Evolutionary conservation across 2,113 vertebrate genomes (phyloP).

Genomic region (Isichthys henryi): DNA sequence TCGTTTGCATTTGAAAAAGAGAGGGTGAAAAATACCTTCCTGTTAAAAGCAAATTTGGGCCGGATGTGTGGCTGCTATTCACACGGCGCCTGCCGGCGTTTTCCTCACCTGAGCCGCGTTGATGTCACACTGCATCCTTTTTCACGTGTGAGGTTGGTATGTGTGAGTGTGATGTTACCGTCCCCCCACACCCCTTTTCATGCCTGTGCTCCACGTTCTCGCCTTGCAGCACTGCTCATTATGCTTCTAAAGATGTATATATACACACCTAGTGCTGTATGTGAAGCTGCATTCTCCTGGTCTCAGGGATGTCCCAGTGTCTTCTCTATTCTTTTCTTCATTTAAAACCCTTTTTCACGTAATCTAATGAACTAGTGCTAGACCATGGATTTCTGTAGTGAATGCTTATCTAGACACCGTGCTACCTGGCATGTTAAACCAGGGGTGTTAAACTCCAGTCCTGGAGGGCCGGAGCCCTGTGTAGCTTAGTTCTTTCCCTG

Average conservation of each 20-base stretch:
- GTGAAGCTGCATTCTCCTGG: neutral
- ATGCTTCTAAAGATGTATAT: neutral
- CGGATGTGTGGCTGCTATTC: neutral
- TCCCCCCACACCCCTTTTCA: neutral
- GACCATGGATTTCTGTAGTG: neutral
- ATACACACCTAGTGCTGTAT: neutral
- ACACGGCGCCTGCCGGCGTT: neutral
- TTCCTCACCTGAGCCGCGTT: conserved; percentile 38
- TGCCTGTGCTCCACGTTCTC: neutral
- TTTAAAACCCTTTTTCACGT: neutral
- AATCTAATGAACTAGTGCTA: neutral
- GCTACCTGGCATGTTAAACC: neutral
- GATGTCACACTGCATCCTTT: conserved; percentile 34
- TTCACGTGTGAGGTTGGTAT: neutral
- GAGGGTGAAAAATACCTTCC: neutral
- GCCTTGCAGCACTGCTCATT: neutral
- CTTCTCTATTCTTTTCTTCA: neutral
- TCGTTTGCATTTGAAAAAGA: neutral
- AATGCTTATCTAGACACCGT: neutral
- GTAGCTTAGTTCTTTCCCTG: too few species aligned
- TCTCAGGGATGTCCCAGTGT: neutral
- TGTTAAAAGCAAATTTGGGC: neutral
- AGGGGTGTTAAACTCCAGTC: too few species aligned
- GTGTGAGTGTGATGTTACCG: neutral
- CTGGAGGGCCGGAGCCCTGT: too few species aligned